Percentiles rank a stretch among this genome's conserved stretches.
These are phyloP conservation scores for Meteorus cinctellus DNA, from an alignment of 2,888 invertebrate species.

Conservation along the genomic window DNA sequence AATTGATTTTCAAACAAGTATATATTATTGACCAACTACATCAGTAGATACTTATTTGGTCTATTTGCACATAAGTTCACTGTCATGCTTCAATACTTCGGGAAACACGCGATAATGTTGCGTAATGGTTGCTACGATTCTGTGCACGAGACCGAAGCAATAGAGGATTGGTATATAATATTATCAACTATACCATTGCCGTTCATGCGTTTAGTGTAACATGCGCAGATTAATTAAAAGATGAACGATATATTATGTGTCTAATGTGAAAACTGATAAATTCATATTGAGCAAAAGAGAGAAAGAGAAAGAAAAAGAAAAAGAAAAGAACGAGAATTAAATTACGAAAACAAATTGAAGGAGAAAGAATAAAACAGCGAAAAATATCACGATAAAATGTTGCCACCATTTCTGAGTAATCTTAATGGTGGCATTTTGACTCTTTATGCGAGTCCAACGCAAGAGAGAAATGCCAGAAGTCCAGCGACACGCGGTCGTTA, in stretches of 20 bases:
- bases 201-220: conserved; percentile 20
- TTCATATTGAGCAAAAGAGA: not conserved
- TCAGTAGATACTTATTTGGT: not conserved
- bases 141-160: conserved; percentile 34
- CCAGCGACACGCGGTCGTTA: conserved; percentile 67
- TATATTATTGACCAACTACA: not conserved
- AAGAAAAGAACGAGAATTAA: not conserved
- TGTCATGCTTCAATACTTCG: conserved; percentile 35
- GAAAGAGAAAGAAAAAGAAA: not conserved
- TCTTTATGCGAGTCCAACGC: conserved; percentile 66
- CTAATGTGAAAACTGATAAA: conserved; percentile 24
- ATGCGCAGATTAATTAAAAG: conserved; percentile 15
- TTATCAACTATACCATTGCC: conserved; percentile 26
- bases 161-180: conserved; percentile 24
- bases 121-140: conserved; percentile 27
- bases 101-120: conserved; percentile 31
- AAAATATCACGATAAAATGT: conserved; percentile 56
- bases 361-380: conserved; percentile 16
- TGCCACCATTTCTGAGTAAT: conserved; percentile 71
- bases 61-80: conserved; percentile 19
- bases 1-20: not conserved
- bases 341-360: not conserved
- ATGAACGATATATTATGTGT: conserved; percentile 3
- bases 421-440: conserved; percentile 71
- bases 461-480: conserved; percentile 57